phyloP scores from a whole-genome alignment of 2,888 invertebrate genomes.

The Nesidiocoris tenuis region DNA sequence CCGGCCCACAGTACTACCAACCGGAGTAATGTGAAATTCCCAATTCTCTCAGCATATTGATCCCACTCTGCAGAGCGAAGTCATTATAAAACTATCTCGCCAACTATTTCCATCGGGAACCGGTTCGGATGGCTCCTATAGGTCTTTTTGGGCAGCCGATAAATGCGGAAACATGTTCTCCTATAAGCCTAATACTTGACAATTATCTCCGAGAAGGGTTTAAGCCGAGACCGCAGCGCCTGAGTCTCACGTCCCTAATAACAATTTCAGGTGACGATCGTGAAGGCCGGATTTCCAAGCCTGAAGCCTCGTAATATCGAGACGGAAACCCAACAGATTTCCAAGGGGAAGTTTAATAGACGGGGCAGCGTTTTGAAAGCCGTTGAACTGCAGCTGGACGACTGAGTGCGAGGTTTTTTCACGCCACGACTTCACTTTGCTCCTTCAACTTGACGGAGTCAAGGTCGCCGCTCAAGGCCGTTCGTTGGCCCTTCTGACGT shows the following conservation, averaged over 20 bases:
- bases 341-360: not conserved
- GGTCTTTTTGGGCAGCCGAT: conserved; percentile 15
- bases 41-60: not conserved
- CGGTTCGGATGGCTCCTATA: not conserved
- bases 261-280: conserved; percentile 26
- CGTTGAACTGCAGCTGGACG: not conserved
- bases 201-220: conserved; percentile 19
- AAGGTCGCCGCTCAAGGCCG: conserved; percentile 18
- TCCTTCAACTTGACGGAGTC: not conserved
- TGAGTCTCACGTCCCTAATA: conserved; percentile 11
- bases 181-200: conserved; percentile 12
- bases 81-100: not conserved
- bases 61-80: not conserved
- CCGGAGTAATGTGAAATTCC: too few relatives aligned
- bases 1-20: too few relatives aligned
- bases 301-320: not conserved
- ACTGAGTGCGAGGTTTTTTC: not conserved
- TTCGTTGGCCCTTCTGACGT: conserved; percentile 15
- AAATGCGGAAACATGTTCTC: conserved; percentile 15
- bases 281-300: conserved; percentile 13
- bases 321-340: not conserved
- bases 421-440: not conserved
- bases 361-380: not conserved
- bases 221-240: not conserved
- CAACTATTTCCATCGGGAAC: not conserved